phyloP scores from a whole-genome alignment of 23 tunicate genomes.

The Aplidium turbinatum region DNA sequence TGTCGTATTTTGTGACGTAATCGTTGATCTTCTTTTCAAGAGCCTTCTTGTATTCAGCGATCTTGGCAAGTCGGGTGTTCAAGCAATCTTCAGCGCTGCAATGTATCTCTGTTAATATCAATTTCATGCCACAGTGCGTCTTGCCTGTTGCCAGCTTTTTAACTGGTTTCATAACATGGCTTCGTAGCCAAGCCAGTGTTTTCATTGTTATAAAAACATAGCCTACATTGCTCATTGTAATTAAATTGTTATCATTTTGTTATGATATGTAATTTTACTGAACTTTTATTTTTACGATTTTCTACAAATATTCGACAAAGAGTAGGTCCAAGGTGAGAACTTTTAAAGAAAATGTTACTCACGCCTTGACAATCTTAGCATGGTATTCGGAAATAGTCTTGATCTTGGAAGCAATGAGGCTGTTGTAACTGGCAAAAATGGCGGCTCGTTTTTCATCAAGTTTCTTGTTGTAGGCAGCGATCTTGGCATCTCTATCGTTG shows the following conservation, averaged over 20 bases:
- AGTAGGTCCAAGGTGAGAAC: too few species aligned
- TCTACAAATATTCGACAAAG: too few species aligned
- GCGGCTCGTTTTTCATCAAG: constrained; percentile 29
- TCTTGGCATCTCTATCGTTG: constrained; percentile 36
- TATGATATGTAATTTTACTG: too few species aligned
- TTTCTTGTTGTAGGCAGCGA: constrained; percentile 26
- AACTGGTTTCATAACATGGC: too few species aligned
- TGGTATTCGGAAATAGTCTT: constrained; percentile 18
- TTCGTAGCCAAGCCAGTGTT: too few species aligned
- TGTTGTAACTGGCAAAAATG: constrained; percentile 24
- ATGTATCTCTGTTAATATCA: too few species aligned
- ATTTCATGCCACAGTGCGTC: too few species aligned
- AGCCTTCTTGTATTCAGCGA: constrained; percentile 39
- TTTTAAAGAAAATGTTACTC: not conserved
- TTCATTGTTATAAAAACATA: too few species aligned
- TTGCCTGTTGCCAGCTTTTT: too few species aligned
- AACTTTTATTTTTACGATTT: too few species aligned
- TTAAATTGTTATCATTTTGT: too few species aligned
- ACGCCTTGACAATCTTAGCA: constrained; percentile 34
- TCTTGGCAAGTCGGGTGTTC: constrained; percentile 54
- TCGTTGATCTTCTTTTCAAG: constrained; percentile 29
- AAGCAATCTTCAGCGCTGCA: constrained; percentile 32
- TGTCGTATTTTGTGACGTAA: constrained; percentile 46
- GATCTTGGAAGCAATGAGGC: constrained; percentile 36
- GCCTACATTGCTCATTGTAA: too few species aligned